Evolutionary conservation across 2,113 vertebrate species (phyloP), one percentile per base, ranked within the genome.

Genomic region (Paralichthys olivaceus): DNA sequence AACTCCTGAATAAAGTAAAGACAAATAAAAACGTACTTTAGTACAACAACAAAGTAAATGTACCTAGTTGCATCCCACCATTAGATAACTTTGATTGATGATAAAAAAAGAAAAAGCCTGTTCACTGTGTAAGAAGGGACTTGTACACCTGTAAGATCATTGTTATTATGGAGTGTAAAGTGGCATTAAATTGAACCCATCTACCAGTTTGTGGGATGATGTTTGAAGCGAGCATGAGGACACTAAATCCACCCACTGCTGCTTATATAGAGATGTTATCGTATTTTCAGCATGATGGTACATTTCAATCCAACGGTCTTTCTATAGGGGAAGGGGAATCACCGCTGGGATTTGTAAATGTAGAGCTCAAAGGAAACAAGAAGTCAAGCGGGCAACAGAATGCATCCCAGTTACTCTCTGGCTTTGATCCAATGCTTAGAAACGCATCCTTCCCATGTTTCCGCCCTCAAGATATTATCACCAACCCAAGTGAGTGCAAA

Each of bases 391-490:
- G 70, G 64, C 49, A 69, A 25, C 72, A 70, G 47, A 66, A 76
- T 28, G 61, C 32, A 0, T 56, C 79, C 49, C 63, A 56, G 29
- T 69, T 75, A 55, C 58, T 19, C 54, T 22, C 49, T 86, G 86
- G 83, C 82, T 86, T 63, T 51, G 70, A 71, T 80, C 84, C 76
- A 86, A 53, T 79, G 61, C 84, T 87, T 89, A 11, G 84, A 90
- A 86, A 80, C 63, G 53, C 75, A 76, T 90, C 87, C 84, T 89
- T 90, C 86, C 80, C 32, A 54, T 14, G 49, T 83, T 89, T 82
- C 76, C 66, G 47, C 49, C 55, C 60, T 68, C 32, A 5, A 70
- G 69, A 85, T 85, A 12, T 28, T 75, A 81, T 86, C 81, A 68
- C 40, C 0, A 20, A 79, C 14, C 68, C 47, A 40, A 86, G 15